A percentile compares a stretch with the other conserved stretches of the same genome.
phyloP scores from a whole-genome alignment of 2,888 invertebrate genomes.

The Diaperis boleti region DNA sequence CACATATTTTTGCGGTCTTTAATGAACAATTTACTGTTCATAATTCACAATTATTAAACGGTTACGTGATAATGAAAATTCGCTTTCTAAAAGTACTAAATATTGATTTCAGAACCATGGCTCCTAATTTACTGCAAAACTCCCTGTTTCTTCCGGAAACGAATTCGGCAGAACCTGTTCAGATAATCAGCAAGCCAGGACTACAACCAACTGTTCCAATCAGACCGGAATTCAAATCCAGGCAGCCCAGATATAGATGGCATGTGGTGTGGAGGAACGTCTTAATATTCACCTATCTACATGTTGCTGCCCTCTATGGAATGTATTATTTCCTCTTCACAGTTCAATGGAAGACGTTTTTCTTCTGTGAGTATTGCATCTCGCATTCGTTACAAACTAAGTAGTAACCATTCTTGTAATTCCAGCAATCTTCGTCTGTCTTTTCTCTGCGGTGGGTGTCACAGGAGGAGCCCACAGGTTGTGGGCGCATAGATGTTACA shows the following conservation, averaged over 20 bases:
- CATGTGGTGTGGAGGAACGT: slow-evolving; percentile 86
- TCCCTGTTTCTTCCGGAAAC: slow-evolving; percentile 69
- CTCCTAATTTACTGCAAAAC: slow-evolving; percentile 73
- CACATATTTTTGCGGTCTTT: no score
- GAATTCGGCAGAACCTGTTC: slow-evolving; percentile 51
- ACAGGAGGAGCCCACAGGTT: slow-evolving; percentile 93
- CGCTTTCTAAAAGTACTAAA: no score
- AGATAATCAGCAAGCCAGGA: slow-evolving; percentile 51
- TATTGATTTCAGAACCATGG: slow-evolving; percentile 65
- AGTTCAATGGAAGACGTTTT: slow-evolving; percentile 64
- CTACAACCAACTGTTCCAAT: slow-evolving; percentile 30
- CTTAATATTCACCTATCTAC: slow-evolving; percentile 78
- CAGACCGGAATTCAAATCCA: slow-evolving; percentile 8
- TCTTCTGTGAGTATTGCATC: slow-evolving; percentile 72
- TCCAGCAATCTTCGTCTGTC: slow-evolving; percentile 30
- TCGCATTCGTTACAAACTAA: no score
- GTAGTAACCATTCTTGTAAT: no score
- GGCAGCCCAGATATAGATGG: slow-evolving; percentile 64
- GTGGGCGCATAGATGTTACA: slow-evolving; percentile 91
- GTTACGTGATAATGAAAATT: no score
- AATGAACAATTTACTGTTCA: no score
- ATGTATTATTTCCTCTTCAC: slow-evolving; percentile 62
- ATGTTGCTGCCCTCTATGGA: slow-evolving; percentile 75
- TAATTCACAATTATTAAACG: no score
- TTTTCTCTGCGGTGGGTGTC: slow-evolving; percentile 70